Percentiles rank a stretch among this genome's conserved stretches.
Evolutionary conservation across 2,113 vertebrate genomes (phyloP).

Genomic region (Nycticryphes semicollaris): DNA sequence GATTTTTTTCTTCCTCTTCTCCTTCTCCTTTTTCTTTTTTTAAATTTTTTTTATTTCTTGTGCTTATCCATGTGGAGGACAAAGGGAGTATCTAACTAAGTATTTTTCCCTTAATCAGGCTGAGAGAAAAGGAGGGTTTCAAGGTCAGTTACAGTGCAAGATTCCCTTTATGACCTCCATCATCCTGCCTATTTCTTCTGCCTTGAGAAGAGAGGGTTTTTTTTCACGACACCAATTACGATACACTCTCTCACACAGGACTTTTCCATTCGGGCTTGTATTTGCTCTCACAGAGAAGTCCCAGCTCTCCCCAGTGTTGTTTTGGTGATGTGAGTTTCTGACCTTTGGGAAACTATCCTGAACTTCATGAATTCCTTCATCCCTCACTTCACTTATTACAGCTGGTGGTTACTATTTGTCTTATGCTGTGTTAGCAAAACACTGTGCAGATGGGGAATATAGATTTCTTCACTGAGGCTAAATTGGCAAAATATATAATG

Average conservation of each 20-base stretch:
- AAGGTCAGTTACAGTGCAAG: conserved; percentile 59
- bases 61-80: conserved; percentile 49
- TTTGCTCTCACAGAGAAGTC: conserved; percentile 41
- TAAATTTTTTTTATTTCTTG: neutral
- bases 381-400: conserved; percentile 50
- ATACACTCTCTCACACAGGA: neutral
- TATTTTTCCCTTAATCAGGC: conserved; percentile 60
- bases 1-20: conserved; percentile 45
- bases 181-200: conserved; percentile 46
- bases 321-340: conserved; percentile 39
- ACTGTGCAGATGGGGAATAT: conserved; percentile 47
- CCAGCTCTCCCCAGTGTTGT: neutral
- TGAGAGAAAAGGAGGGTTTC: conserved; percentile 42
- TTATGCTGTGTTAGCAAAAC: conserved; percentile 60
- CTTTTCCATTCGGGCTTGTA: conserved; percentile 24
- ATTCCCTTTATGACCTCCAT: conserved; percentile 60
- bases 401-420: conserved; percentile 55
- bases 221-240: conserved; percentile 10
- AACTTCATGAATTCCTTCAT: conserved; percentile 57
- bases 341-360: conserved; percentile 53
- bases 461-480: conserved; percentile 62
- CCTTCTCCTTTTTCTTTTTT: neutral
- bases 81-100: conserved; percentile 48
- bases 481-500: conserved; percentile 62
- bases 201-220: conserved; percentile 6